Evolutionary conservation across 2,888 invertebrate genomes (phyloP), one percentile per base, ranked within the genome.

Genomic region (Antheraea yamamai): DNA sequence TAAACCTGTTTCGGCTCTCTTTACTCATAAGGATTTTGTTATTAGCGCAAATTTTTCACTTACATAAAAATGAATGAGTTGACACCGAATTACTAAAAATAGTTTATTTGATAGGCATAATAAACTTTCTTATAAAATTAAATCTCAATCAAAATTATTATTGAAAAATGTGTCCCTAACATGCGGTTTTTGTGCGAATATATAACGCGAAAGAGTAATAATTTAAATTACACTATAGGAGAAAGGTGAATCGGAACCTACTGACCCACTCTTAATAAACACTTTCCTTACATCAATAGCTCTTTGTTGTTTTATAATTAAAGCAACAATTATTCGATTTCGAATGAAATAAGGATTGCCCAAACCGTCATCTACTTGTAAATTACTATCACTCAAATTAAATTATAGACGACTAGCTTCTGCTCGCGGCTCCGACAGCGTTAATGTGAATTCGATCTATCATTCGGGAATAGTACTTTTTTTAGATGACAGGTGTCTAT

Each of bases 231-330:
- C 78, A 78, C 73, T 73, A 80, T 78, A 84, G 86, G 93, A 93
- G 94, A 94, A 94, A 94, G 94, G 93, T 87, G 84, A 82, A 77
- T 82, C 84, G 85, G 89, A 88, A 83, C 92, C 92, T 84, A 92
- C 89, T 94, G 87, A 91, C 92, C 90, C 80, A 92, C 87, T 90
- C 84, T 75, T 79, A 81, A 80, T 81, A 82, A 81, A 80, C 84
- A 93, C 93, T 93, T 93, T 93, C 92, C 89, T 90, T 89, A 87
- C 82, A 82, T 86, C 88, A 85, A 87, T 86, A 86, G 85, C 86
- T 85, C 84, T 86, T 86, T 82, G 80, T 75, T 72, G 58, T 61
- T 72, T 75, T 72, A 72, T 72, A 75, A 74, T 75, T 72, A 47
- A 72, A 20, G 18, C 39, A 8, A 61, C 23, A 61, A 61, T 10